Percentiles rank a stretch among this genome's conserved stretches.
Conservation (phyloP, 2,113 vertebrate species). For the Dromiciops gliroides region DNA sequence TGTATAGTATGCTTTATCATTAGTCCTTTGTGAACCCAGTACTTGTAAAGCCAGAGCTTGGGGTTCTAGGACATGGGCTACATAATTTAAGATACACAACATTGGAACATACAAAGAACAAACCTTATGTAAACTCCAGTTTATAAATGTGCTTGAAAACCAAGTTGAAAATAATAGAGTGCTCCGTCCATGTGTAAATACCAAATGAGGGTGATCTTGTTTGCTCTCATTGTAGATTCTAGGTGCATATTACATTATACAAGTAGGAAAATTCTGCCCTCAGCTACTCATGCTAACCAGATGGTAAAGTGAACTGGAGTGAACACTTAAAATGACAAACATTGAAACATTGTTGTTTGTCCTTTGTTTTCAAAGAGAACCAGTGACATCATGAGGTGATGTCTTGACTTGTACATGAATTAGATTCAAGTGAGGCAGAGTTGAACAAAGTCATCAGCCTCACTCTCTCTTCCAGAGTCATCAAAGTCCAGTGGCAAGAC, state of each 20-base stretch:
- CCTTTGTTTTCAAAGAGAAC: not conserved
- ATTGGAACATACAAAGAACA: not conserved
- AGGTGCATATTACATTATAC: not conserved
- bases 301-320: not conserved
- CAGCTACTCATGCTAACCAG: not conserved
- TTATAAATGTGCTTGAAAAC: not conserved
- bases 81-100: not conserved
- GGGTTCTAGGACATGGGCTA: not conserved
- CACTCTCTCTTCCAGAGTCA: not conserved
- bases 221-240: not conserved
- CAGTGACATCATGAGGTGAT: not conserved
- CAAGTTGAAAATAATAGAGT: not conserved
- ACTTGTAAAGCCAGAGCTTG: not conserved
- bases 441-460: not conserved
- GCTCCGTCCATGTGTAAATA: too few species aligned
- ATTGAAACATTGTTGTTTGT: not conserved
- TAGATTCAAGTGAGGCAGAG: not conserved
- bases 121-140: not conserved
- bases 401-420: not conserved
- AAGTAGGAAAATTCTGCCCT: not conserved
- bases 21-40: too few species aligned
- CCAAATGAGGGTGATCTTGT: not conserved
- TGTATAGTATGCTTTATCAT: too few species aligned
- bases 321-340: not conserved
- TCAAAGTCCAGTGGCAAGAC: not conserved